A percentile compares a stretch with the other conserved stretches of the same genome.
phyloP scores from a whole-genome alignment of 2,888 invertebrate genomes.

The Standfussiana lucernea region DNA sequence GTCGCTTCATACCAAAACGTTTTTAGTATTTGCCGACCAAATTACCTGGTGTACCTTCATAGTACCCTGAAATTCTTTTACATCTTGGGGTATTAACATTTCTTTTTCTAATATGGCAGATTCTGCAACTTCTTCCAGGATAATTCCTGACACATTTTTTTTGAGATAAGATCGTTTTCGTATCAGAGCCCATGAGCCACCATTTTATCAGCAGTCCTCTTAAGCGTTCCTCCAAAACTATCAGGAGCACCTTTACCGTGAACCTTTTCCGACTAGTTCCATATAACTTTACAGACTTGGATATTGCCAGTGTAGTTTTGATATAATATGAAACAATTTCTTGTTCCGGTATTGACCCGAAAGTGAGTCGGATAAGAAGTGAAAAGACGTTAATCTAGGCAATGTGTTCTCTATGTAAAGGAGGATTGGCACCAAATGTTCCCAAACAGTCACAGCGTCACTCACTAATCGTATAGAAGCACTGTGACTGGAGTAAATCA shows the following conservation, averaged over 20 bases:
- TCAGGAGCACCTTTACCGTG: constrained; percentile 44
- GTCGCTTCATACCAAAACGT: too few relatives aligned
- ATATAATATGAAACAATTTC: constrained; percentile 30
- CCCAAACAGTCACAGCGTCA: too few relatives aligned
- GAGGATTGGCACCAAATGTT: too few relatives aligned
- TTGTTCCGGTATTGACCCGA: constrained; percentile 26
- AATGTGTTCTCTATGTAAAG: too few relatives aligned
- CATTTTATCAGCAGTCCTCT: constrained; percentile 26
- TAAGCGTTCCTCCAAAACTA: constrained; percentile 39
- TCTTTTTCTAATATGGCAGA: too few relatives aligned
- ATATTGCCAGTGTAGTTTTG: constrained; percentile 21
- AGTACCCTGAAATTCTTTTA: too few relatives aligned
- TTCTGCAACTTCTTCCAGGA: constrained; percentile 8
- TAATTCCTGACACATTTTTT: constrained; percentile 17
- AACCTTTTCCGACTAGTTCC: constrained; percentile 37
- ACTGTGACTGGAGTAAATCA: too few relatives aligned
- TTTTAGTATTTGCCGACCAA: too few relatives aligned
- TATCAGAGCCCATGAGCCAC: constrained; percentile 31
- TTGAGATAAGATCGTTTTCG: constrained; percentile 19
- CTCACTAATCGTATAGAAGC: too few relatives aligned
- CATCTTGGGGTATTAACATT: too few relatives aligned
- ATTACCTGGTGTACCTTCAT: too few relatives aligned
- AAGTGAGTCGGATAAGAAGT: constrained; percentile 32
- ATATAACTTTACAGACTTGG: constrained; percentile 26
- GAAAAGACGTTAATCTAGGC: constrained; percentile 13